Evolutionary conservation across 2,113 vertebrate species (phyloP), one percentile per base, ranked within the genome.

Genomic region (Lasiurus borealis): DNA sequence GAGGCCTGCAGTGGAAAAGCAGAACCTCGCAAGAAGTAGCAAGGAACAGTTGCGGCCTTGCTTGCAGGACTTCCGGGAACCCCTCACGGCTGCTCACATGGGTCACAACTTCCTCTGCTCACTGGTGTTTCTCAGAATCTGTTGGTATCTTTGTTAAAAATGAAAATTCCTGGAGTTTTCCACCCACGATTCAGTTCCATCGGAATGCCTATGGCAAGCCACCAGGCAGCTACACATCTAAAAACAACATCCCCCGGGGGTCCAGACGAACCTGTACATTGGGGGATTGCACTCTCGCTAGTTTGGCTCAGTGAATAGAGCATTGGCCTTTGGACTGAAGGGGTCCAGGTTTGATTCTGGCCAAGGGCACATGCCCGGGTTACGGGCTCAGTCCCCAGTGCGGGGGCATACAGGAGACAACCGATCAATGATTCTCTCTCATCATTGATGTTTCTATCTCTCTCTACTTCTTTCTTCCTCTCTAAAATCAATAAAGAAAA

Each of bases 61-160:
- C 10, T 14, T 62, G 40, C 3, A 11, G 46, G 19, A 3, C 44
- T 83, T 93, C 34, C 0, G 0, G 71, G 29, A 57, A 77, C 0
- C 10, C 40, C 8, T 62, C 6, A 0, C 1, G 62, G 52, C 68
- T 34, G 5, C 8, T 68, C n/a, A 71, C 1, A 11, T 0, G 11
- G 52, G 14, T 54, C 18, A 50, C 23, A 11, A 44, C 13, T 23
- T 3, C 1, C 59, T 57, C 48, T 54, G 8, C 5, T 87, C 4
- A 0, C 66, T 29, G 3, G 16, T 44, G 31, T 81, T 90, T 76
- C 85, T 40, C 69, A 36, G 83, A 85, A 93, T 84, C 15, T 54
- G 1, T 31, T 19, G 5, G 36, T n/a, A 16, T 48, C 8, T n/a
- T 77, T 87, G 25, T 71, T 92, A 59, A 76, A 91, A 87, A 85